Evolutionary conservation across 2,797 vertebrate genomes (phyloP), one percentile per base, ranked within the genome.

Genomic region (Tapirus indicus): DNA sequence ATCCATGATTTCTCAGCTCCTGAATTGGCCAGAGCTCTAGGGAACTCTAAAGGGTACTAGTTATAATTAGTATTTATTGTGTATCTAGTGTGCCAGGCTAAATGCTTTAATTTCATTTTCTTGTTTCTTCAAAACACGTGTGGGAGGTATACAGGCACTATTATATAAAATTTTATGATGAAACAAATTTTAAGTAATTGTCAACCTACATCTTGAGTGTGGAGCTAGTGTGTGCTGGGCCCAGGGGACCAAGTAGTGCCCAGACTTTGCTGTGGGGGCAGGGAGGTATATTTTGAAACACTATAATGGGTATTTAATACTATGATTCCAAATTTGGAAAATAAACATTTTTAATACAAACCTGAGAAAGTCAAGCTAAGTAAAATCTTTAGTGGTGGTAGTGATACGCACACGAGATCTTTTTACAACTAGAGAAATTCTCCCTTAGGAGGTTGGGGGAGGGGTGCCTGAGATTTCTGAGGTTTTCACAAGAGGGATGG

Each of bases 301-400:
- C 49, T 62, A 0, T 75, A 74, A 62, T 93, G 47, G 62, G 49
- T 95, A 44, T 92, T 94, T 8, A 41, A 4, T 91, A 60, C 85
- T 90, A 69, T 10, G n/a, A 62, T 80, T 92, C 23, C 7, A 21
- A 27, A 84, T 82, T 94, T 84, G 27, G 56, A 38, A 94, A 94
- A 60, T 77, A 96, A 91, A 35, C 49, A 5, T 77, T 95, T 85
- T 93, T 87, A 95, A 54, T 92, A 82, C 18, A 84, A 74, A 78
- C 38, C 29, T 92, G 71, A 74, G 38, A 64, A 94, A 83, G 14
- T 69, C 64, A 74, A 84, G 38, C 77, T 93, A 94, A 82, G 74
- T 38, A 75, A 96, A 95, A n/a, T 82, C 29, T 80, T 85, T 74
- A 32, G n/a, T 88, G 69, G 27, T 56, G 72, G n/a, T 75, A 66